phyloP scores from a whole-genome alignment of 2,888 invertebrate genomes.

The Myathropa florea region DNA sequence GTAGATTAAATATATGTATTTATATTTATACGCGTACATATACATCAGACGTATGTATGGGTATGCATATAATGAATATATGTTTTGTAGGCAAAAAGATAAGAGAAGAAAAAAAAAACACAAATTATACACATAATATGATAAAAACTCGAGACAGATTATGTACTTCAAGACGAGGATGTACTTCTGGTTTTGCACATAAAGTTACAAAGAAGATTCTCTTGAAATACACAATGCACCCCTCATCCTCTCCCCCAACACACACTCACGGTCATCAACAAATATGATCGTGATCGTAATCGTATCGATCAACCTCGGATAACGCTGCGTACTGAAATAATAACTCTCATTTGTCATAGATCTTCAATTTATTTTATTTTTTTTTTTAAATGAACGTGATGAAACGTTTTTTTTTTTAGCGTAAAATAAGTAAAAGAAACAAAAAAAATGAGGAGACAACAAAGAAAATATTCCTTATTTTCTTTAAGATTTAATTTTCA shows the following conservation, averaged over 20 bases:
- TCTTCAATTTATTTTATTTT: background rate
- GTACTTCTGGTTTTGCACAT: background rate
- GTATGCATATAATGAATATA: background rate
- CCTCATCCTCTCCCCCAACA: no score
- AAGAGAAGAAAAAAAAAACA: background rate
- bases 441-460: background rate
- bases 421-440: background rate
- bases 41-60: background rate
- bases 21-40: background rate
- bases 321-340: background rate
- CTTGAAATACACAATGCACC: no score
- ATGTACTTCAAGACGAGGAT: background rate
- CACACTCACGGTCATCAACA: no score
- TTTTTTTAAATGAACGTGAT: background rate
- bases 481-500: background rate
- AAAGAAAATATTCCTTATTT: background rate
- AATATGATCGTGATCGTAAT: no score
- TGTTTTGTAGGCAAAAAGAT: background rate
- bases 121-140: background rate
- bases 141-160: conserved; percentile 4
- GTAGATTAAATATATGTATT: conserved; percentile 44
- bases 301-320: no score
- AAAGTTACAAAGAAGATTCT: background rate
- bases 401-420: background rate
- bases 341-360: no score